phyloP scores from a whole-genome alignment of 2,888 invertebrate genomes.

The Drosophila lutescens region DNA sequence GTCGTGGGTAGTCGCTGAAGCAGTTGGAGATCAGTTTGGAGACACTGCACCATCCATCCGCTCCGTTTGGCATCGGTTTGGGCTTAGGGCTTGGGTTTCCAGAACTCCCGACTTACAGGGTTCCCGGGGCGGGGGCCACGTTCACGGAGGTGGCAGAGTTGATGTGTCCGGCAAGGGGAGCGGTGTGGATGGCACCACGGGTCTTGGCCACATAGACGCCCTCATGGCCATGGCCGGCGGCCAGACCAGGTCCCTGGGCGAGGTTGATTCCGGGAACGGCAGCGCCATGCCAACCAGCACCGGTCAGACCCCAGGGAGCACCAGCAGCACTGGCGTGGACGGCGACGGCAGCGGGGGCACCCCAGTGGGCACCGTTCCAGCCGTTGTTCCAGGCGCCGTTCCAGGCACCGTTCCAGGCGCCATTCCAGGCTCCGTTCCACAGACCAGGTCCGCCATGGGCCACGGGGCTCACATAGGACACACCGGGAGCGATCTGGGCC shows the following conservation, averaged over 20 bases:
- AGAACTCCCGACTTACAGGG: conserved; percentile 58
- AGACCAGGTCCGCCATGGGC: conserved; percentile 66
- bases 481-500: conserved; percentile 74
- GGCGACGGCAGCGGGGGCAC: conserved; percentile 74
- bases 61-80: conserved; percentile 61
- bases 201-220: conserved; percentile 83
- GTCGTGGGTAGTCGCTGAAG: conserved; percentile 62
- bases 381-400: conserved; percentile 59
- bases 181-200: conserved; percentile 83
- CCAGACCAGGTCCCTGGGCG: conserved; percentile 74
- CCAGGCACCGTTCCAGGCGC: conserved; percentile 72
- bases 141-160: conserved; percentile 83
- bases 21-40: conserved; percentile 20
- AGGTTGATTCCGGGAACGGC: conserved; percentile 82
- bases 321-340: conserved; percentile 61
- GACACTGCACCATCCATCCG: conserved; percentile 31
- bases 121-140: conserved; percentile 83
- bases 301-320: conserved; percentile 66
- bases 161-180: conserved; percentile 83
- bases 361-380: conserved; percentile 65
- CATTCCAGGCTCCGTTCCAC: conserved; percentile 65
- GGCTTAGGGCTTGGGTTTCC: not conserved
- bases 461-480: conserved; percentile 78
- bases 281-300: conserved; percentile 82
- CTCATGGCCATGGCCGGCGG: conserved; percentile 82